Conservation (phyloP, 1,140 invertebrate species). For the Conus betulinus region DNA sequence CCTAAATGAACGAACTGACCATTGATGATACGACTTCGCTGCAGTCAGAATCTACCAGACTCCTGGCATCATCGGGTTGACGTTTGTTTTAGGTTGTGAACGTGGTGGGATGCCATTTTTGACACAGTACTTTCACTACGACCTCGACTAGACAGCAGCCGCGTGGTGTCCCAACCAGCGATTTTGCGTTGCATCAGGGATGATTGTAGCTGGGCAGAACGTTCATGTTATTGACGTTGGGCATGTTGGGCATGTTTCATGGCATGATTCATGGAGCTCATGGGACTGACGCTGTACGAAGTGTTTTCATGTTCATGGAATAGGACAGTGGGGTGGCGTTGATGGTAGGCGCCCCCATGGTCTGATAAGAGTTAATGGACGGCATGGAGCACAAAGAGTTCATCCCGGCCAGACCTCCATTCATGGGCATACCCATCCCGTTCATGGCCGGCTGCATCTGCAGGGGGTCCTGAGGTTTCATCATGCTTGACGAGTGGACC, state of each 20-base stretch:
- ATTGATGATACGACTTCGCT: neutral
- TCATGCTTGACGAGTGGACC: constrained; percentile 53
- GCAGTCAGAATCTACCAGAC: neutral
- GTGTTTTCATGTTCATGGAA: constrained; percentile 37
- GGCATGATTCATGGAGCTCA: constrained; percentile 60
- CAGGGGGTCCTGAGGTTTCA: constrained; percentile 55
- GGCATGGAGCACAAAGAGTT: constrained; percentile 40
- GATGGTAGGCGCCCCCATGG: constrained; percentile 10
- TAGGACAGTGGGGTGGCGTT: constrained; percentile 6
- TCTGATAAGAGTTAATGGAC: constrained; percentile 31
- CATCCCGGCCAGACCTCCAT: constrained; percentile 47
- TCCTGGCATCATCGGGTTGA: neutral
- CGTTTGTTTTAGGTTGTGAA: neutral
- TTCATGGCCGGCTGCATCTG: constrained; percentile 59
- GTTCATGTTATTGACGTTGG: constrained; percentile 70
- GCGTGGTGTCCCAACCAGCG: constrained; percentile 65
- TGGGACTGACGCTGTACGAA: constrained; percentile 58
- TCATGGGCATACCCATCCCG: constrained; percentile 56
- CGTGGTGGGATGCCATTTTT: neutral
- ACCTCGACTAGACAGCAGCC: neutral
- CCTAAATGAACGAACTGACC: no score
- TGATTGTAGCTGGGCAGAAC: constrained; percentile 76
- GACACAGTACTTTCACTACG: no score
- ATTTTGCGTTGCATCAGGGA: constrained; percentile 74
- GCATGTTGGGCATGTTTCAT: constrained; percentile 65